Conservation (phyloP, 2,888 invertebrate species). For the Thysanoteuthis rhombus region DNA sequence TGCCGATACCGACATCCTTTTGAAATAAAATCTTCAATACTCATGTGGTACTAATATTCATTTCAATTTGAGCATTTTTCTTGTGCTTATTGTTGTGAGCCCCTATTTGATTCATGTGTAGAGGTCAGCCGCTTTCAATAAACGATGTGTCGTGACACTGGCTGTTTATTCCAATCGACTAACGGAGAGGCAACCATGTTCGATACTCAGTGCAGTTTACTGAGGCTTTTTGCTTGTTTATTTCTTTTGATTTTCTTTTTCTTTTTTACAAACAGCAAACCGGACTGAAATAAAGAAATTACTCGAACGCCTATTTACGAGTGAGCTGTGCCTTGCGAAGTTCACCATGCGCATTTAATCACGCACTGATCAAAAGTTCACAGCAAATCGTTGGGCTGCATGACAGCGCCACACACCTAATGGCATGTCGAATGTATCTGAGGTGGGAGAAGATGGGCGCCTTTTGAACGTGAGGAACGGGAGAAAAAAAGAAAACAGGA, state of each 20-base stretch:
- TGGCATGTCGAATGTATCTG: constrained; percentile 12
- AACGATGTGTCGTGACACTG: neutral
- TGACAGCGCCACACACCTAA: constrained; percentile 12
- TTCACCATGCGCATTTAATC: neutral
- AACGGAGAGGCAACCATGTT: neutral
- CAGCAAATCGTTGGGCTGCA: neutral
- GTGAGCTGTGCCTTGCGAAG: neutral
- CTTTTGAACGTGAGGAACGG: neutral
- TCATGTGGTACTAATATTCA: neutral
- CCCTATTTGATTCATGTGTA: neutral
- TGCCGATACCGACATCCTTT: neutral
- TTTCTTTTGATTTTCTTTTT: neutral
- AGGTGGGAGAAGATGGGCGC: neutral
- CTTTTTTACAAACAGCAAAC: neutral
- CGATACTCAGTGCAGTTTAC: neutral
- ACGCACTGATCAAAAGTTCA: constrained; percentile 12
- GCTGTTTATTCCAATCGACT: neutral
- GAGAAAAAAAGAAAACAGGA: neutral
- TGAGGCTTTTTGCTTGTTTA: neutral
- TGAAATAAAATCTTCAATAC: neutral
- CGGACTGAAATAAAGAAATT: neutral
- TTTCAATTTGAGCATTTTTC: neutral
- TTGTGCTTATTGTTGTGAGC: neutral
- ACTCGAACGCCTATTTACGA: neutral
- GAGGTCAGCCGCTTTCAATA: neutral